Conservation (phyloP, 1,140 invertebrate genomes). For the Musca domestica region DNA sequence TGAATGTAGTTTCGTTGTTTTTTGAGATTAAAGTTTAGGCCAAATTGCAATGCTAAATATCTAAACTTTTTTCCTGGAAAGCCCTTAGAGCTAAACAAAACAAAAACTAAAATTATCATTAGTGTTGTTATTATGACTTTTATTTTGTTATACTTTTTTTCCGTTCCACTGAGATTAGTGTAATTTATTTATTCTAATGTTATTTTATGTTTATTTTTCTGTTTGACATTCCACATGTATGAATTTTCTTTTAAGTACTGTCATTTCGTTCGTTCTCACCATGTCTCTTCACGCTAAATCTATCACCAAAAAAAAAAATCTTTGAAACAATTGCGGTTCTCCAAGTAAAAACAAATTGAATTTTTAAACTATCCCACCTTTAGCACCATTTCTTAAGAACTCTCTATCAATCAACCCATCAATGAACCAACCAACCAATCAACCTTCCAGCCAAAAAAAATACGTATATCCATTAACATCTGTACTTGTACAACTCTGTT, state of each 20-base stretch:
- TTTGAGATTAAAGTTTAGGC: no score
- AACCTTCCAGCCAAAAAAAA: background rate
- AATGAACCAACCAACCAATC: background rate
- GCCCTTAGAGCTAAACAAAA: no score
- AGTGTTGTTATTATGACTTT: background rate
- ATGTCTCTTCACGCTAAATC: background rate
- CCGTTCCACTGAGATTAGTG: background rate
- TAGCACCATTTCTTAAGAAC: slow-evolving; percentile 4
- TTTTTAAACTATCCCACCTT: background rate
- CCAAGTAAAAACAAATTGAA: no score
- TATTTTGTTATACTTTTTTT: background rate
- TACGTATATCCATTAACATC: background rate
- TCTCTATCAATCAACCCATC: no score
- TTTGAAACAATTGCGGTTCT: no score
- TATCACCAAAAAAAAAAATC: background rate
- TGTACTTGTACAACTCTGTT: no score
- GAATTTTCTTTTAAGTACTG: background rate
- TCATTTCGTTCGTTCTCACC: background rate
- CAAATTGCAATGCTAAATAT: no score
- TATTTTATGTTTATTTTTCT: background rate
- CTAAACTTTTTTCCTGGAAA: no score
- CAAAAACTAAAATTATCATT: no score
- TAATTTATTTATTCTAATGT: background rate
- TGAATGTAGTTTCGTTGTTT: no score
- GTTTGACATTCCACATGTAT: background rate